phyloP scores from a whole-genome alignment of 92 coral and sea anemone genomes.

The Muricea muricata region DNA sequence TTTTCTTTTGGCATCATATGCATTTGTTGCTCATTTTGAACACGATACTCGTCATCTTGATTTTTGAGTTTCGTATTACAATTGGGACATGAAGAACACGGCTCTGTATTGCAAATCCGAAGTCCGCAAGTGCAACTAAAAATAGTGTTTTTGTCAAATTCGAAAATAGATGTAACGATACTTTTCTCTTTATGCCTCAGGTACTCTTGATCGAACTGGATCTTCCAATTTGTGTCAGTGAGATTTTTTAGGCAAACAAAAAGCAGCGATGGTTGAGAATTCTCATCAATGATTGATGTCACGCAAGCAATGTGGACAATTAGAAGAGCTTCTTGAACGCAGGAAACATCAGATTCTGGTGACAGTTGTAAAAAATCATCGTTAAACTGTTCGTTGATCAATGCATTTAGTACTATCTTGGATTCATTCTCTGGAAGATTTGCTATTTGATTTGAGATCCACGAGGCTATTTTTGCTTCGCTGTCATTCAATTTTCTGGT shows the following conservation, averaged over 20 bases:
- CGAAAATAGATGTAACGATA: too few relatives aligned
- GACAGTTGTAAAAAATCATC: constrained; percentile 64
- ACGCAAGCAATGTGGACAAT: constrained; percentile 74
- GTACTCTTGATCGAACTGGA: too few relatives aligned
- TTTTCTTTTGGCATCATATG: not conserved
- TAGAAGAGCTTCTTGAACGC: constrained; percentile 76
- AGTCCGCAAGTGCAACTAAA: not conserved
- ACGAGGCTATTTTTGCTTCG: constrained; percentile 53
- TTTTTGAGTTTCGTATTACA: not conserved
- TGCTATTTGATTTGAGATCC: constrained; percentile 52
- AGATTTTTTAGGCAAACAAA: not conserved
- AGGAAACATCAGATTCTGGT: constrained; percentile 62
- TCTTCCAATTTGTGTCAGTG: not conserved
- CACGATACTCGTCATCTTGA: not conserved
- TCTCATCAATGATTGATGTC: constrained; percentile 37
- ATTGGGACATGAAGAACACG: not conserved
- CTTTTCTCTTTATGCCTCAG: too few relatives aligned
- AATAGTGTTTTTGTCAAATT: not conserved
- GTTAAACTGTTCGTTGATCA: constrained; percentile 65
- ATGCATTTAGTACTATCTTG: constrained; percentile 62
- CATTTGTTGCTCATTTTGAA: not conserved
- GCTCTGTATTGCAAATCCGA: not conserved
- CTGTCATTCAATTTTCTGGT: constrained; percentile 71
- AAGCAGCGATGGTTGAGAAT: not conserved
- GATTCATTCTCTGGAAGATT: constrained; percentile 60